A percentile compares a stretch with the other conserved stretches of the same genome.
Evolutionary conservation across 2,113 vertebrate genomes (phyloP).

Genomic region (Trochalopteron elliotii): DNA sequence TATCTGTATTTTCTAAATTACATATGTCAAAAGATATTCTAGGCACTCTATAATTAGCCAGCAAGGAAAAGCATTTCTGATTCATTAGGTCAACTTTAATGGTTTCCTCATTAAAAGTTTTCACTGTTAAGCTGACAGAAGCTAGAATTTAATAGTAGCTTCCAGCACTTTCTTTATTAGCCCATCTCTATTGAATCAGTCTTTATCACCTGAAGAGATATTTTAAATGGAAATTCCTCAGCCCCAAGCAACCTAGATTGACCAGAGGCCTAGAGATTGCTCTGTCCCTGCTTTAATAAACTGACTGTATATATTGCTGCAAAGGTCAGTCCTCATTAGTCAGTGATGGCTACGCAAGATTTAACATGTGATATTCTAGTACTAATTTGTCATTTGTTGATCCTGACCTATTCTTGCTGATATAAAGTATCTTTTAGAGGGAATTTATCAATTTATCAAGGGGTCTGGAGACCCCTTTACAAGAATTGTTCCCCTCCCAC

Average conservation of each 20-base stretch:
- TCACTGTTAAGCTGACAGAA: conserved; percentile 70
- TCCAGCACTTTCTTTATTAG: conserved; percentile 67
- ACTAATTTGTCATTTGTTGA: conserved; percentile 19
- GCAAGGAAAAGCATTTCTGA: conserved; percentile 71
- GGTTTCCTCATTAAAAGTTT: conserved; percentile 74
- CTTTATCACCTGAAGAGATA: conserved; percentile 75
- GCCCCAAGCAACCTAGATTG: conserved; percentile 73
- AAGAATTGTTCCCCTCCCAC: not conserved
- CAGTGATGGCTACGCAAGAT: not conserved
- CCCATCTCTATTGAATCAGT: conserved; percentile 67
- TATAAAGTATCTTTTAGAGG: not conserved
- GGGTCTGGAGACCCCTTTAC: not conserved
- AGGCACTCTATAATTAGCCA: conserved; percentile 64
- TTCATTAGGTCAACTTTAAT: conserved; percentile 72
- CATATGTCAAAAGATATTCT: conserved; percentile 60
- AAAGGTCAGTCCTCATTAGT: conserved; percentile 70
- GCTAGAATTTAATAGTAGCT: conserved; percentile 68
- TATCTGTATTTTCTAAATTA: conserved; percentile 62
- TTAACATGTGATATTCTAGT: conserved; percentile 42
- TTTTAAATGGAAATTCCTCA: conserved; percentile 77
- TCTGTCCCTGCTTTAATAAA: conserved; percentile 68
- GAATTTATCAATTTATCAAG: conserved; percentile 13
- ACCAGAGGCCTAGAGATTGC: conserved; percentile 63
- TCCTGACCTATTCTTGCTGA: not conserved
- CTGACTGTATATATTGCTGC: conserved; percentile 49